These are phyloP conservation scores for Chloropsis cyanopogon DNA, from an alignment of 2,113 vertebrate species.

Conservation along the genomic window DNA sequence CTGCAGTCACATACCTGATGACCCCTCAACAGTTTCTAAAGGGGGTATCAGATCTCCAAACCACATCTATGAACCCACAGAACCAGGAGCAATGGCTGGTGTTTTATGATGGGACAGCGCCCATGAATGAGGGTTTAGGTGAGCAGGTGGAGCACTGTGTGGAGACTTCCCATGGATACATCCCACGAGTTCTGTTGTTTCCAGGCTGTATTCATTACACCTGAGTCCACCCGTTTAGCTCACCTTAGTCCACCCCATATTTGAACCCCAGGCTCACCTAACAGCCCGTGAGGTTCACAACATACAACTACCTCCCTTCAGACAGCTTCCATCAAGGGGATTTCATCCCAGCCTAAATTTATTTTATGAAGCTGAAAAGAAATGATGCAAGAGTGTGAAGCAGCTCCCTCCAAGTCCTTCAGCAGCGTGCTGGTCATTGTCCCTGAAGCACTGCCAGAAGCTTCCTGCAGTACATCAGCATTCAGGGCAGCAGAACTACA, in stretches of 20 bases:
- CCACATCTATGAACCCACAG: accelerated
- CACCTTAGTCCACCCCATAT: background rate
- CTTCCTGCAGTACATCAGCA: background rate
- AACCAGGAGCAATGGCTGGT: background rate
- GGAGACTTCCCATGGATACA: background rate
- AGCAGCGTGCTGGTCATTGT: background rate
- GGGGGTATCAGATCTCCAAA: background rate
- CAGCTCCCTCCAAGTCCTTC: background rate
- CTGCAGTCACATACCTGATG: background rate
- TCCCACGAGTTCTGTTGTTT: accelerated
- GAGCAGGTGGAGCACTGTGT: background rate
- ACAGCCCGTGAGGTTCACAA: background rate
- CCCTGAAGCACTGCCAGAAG: background rate
- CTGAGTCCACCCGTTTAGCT: background rate
- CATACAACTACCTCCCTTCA: background rate
- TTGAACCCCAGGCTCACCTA: background rate
- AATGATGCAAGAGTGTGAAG: background rate
- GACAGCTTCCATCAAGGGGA: background rate
- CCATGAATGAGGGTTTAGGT: background rate
- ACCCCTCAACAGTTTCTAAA: background rate
- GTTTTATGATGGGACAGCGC: background rate
- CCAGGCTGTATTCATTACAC: background rate
- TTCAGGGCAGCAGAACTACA: background rate
- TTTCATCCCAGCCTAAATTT: background rate
- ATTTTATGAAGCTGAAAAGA: background rate